Base-by-base conservation (phyloP, 2,888 invertebrate species). In the Arctia plantaginis region DNA sequence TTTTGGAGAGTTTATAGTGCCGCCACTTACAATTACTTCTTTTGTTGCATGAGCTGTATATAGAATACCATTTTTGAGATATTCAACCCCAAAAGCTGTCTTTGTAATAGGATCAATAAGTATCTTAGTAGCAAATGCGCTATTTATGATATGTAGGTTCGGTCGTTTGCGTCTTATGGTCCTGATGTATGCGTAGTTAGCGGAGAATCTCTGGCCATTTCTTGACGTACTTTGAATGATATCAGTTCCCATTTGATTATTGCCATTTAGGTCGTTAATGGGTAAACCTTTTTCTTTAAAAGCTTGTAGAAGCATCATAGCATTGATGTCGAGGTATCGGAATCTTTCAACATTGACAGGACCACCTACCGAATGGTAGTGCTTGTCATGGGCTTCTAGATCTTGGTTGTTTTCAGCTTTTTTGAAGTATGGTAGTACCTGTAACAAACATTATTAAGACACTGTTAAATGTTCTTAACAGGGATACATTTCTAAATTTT, bases 351-450 rank as follows among this genome's bases (percentile, higher is more conserved):
- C 97, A 62, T 96, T 97, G 44, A 96, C 95, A 59, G 97, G 97
- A 1, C 97, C 97, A 4, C 96, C 96, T 13, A 93, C 93, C 0
- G 96, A 95, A 85, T 97, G 97, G 82, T 96, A 97, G 47, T 93
- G 86, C 4, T 93, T 94, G 80, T 97, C 94, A 41, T 96, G 91
- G 15, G 95, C 89, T 84, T 96, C 96, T 1, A 93, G 87, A 76
- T 97, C 96, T 87, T 94, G 93, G 82, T 97, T 97, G 81, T 97
- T 94, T 91, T 97, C 97, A 0, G 97, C 95, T 90, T 97, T 97
- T 73, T 96, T 96, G 89, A 97, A 98, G 88, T 98, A 98, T 0
- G 97, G 97, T 27, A 98, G 92, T 0, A 97, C 92, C 96, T 96
- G 91, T 13, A 92, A 92, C 39, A 69, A 66, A 6, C 4, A 3